Conservation (phyloP, 2,797 vertebrate species). For the Triplophysa yarkandensis region DNA sequence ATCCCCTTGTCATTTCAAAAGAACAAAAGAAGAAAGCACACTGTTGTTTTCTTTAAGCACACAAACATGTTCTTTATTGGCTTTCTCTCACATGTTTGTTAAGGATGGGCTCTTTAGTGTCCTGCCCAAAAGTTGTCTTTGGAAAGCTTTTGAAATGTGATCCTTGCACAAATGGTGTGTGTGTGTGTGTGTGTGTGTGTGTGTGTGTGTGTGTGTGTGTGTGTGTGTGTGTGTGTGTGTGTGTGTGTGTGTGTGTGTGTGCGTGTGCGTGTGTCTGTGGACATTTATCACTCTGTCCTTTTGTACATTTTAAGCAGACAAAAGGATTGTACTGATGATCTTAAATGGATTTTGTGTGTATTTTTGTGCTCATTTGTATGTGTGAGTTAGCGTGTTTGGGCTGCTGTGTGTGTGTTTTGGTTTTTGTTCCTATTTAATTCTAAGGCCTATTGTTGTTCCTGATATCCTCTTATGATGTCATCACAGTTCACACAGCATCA, state of each 20-base stretch:
- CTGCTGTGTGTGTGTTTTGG: constrained; percentile 45
- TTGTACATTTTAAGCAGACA: constrained; percentile 32
- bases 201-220: constrained; percentile 24
- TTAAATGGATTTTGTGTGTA: constrained; percentile 33
- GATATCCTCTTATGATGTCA: constrained; percentile 57
- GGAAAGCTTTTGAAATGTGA: constrained; percentile 49
- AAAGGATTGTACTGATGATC: constrained; percentile 26
- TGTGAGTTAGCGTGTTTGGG: background rate
- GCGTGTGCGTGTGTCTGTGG: too few species aligned
- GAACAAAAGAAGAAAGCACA: constrained; percentile 34
- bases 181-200: constrained; percentile 35
- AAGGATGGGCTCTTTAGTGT: constrained; percentile 49
- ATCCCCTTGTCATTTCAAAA: too few species aligned
- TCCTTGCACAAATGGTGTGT: constrained; percentile 39
- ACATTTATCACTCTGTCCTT: constrained; percentile 37
- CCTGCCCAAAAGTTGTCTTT: constrained; percentile 51
- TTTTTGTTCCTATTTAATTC: constrained; percentile 53
- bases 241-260: constrained; percentile 34
- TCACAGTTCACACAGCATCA: constrained; percentile 25
- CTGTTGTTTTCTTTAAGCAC: constrained; percentile 48
- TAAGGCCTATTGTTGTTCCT: constrained; percentile 49
- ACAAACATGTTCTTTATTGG: constrained; percentile 48
- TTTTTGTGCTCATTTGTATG: constrained; percentile 12
- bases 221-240: constrained; percentile 23
- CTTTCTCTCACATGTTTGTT: constrained; percentile 37